Evolutionary conservation across 2,113 vertebrate species (phyloP), one percentile per base, ranked within the genome.

Genomic region (Stegostoma tigrinum): DNA sequence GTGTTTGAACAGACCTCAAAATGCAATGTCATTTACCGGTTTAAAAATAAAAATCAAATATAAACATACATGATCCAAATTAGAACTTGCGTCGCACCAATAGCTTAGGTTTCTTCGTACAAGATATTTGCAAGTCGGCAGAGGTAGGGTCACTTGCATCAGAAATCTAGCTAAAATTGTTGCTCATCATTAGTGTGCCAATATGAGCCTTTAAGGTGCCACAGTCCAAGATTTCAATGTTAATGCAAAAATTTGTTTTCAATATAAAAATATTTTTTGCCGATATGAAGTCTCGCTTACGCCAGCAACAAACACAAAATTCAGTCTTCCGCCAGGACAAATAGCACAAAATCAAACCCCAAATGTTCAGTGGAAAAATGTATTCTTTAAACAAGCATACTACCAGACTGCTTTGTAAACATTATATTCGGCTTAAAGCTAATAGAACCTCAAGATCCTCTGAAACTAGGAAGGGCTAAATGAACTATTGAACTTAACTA

Each of bases 331-430:
- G 68, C 94, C 94, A 95, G 94, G 67, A 95, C 68, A 95, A 95
- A 95, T 72, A 95, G 8, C 68, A 75, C 42, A 95, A 95, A 75
- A 52, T 72, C 94, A 95, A 95, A 95, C 55, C 89, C 89, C 42
- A 93, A 64, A 66, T 93, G 64, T 75, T 95, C 67, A 95, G 94
- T 95, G 94, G 68, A 95, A 95, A 95, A 95, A 95, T 95, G 94
- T 48, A 72, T 70, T 95, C 94, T 72, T 95, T 72, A 95, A 95
- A 95, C 68, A 95, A 95, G 67, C 45, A 42, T 45, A 34, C 94
- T 72, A 75, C 94, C 94, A 95, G 94, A 95, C 94, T 95, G 27
- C 94, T 95, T 72, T 7, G 68, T 95, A 95, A 95, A 95, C 72
- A 95, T 95, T 95, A 72, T 95, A 95, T 45, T 70, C 94, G 34